Evolutionary conservation across 35 echinoderm and acorn worm species (phyloP), one percentile per base, ranked within the genome.

Genomic region (Acanthaster planci): DNA sequence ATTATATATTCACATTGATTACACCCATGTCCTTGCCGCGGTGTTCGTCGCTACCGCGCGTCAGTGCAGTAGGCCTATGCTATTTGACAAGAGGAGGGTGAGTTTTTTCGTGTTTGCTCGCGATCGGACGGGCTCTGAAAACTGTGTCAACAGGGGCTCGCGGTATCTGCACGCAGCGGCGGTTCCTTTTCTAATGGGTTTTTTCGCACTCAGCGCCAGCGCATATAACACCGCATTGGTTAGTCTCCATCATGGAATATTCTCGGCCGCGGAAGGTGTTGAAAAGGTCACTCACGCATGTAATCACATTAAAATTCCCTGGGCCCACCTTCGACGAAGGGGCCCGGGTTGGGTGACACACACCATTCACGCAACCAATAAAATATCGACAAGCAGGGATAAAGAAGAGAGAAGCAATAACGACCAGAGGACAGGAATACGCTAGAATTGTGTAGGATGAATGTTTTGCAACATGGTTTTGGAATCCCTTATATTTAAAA

Each of bases 221-320:
- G 42, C 42, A 47, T 47, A 47, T 29, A 72, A 72, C 64, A 72
- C 64, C 14, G 64, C 64, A 26, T 72, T 72, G 22, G 64, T 72
- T 72, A 72, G 64, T 72, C 64, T 72, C 64, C 2, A 29, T 72
- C 64, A 29, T 72, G 64, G 34, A 72, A 72, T 72, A 72, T 72
- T 72, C 64, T 72, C 14, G 64, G 64, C 64, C 64, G 34, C 64
- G 64, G 64, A 72, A 72, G 64, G 64, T 72, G 64, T 72, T 72
- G 64, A 72, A 72, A 72, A 72, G 64, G 64, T 72, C 64, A 72
- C 19, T 72, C 64, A 72, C 19, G 64, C 64, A 72, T 72, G 64
- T 72, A 29, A 72, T 72, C 64, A 72, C 64, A 72, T 72, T 72
- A 72, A 72, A 72, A 72, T 72, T 72, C 64, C 64, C 64, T 29